Percentiles rank a stretch among this genome's conserved stretches.
Evolutionary conservation across 2,888 invertebrate genomes (phyloP).

Genomic region (Lepidonotus clava): DNA sequence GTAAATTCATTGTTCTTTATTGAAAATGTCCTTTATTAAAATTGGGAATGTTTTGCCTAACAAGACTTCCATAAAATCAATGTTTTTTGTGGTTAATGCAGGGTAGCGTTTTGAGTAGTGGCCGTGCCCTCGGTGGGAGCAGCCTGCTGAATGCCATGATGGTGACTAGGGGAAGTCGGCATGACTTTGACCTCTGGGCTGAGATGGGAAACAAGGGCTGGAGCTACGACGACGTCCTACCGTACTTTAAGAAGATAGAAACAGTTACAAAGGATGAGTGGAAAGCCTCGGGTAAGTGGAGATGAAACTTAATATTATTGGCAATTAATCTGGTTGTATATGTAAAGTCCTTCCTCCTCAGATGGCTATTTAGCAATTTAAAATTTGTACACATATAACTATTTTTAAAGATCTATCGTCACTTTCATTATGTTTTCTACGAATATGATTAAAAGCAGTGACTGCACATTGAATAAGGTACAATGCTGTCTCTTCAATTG

Average conservation of each 20-base stretch:
- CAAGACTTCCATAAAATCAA: too few species aligned
- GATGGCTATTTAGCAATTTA: not conserved
- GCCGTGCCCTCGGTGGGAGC: slow-evolving; percentile 93
- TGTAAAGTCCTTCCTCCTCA: too few species aligned
- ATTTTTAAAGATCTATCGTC: not conserved
- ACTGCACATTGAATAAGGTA: not conserved
- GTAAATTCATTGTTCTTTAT: not conserved
- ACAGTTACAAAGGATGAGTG: not conserved
- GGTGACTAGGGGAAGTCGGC: slow-evolving; percentile 90
- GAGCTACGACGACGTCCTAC: slow-evolving; percentile 90
- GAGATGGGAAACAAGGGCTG: slow-evolving; percentile 92
- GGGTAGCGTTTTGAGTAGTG: slow-evolving; percentile 93
- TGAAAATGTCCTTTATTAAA: not conserved
- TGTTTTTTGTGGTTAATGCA: too few species aligned
- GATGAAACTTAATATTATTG: not conserved
- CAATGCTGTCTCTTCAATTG: too few species aligned
- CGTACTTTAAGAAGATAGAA: slow-evolving; percentile 82
- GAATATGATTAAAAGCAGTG: not conserved
- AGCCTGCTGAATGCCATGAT: slow-evolving; percentile 95
- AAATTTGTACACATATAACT: not conserved
- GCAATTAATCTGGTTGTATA: not conserved
- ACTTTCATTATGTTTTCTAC: not conserved
- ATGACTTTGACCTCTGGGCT: slow-evolving; percentile 94
- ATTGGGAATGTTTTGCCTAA: too few species aligned
- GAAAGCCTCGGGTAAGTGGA: not conserved